Evolutionary conservation across 1,140 invertebrate species (phyloP).

Genomic region (Diorhabda elongata): DNA sequence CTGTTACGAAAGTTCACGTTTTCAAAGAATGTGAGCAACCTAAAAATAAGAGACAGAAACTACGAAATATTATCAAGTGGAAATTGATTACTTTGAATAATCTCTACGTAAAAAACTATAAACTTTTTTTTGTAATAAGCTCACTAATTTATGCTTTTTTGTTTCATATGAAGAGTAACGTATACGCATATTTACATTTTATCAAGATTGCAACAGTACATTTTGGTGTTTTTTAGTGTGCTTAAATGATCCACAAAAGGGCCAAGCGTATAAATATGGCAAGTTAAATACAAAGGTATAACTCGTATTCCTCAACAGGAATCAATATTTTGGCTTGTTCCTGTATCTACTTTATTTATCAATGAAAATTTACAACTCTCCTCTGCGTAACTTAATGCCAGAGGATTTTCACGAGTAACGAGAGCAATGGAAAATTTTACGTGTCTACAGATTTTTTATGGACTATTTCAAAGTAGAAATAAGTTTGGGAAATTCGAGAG

Average conservation of each 20-base stretch:
- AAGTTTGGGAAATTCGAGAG: neutral
- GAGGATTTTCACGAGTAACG: neutral
- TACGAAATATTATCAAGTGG: too few relatives aligned
- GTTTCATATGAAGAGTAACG: too few relatives aligned
- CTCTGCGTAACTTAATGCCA: neutral
- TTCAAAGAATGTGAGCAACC: too few relatives aligned
- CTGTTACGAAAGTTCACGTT: too few relatives aligned
- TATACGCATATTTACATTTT: too few relatives aligned
- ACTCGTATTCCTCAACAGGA: neutral
- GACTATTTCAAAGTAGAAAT: neutral
- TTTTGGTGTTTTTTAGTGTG: neutral
- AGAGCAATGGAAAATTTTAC: neutral
- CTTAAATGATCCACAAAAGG: neutral
- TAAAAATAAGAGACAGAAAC: too few relatives aligned
- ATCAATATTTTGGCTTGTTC: neutral
- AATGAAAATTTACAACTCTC: conserved; percentile 2
- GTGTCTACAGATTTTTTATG: neutral
- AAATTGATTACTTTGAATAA: too few relatives aligned
- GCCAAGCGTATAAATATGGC: neutral
- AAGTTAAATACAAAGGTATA: neutral
- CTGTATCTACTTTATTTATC: conserved; percentile 2
- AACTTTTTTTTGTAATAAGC: too few relatives aligned
- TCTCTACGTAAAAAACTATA: too few relatives aligned
- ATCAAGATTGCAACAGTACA: too few relatives aligned
- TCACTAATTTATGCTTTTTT: too few relatives aligned